Base-by-base conservation (phyloP, 1,140 invertebrate species). In the Ceratina australensis region DNA sequence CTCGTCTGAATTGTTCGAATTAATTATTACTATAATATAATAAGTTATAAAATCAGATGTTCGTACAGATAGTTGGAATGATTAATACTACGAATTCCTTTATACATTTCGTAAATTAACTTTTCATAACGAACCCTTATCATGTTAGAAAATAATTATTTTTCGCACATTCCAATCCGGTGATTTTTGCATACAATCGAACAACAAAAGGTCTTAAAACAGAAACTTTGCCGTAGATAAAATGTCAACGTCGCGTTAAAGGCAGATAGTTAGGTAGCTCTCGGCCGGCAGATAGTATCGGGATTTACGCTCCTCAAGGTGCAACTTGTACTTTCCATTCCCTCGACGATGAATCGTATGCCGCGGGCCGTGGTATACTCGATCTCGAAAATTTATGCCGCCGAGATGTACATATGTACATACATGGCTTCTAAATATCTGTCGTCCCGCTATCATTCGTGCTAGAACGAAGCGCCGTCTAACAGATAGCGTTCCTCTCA, bases 271-370 rank as follows among this genome's bases (percentile, higher is more conserved):
- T n/a, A 52, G 33, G n/a, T 56, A n/a, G 54, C 54, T 10, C 16
- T 16, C 8, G 24, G 15, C 0, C 2, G 15, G 3, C 13, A 52
- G 74, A 71, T 77, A 24, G 56, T 71, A 77, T 77, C 74, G 7
- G n/a, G 66, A 77, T 77, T 77, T 77, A 77, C 71, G 71, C 61
- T 54, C 33, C 57, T 42, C 66, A 54, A 77, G 47, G 74, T 63
- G 74, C 67, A 77, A 71, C 56, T 71, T 71, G 59, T 71, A 77
- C 74, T 71, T 71, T 77, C 74, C 61, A 77, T 63, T 71, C 74
- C 61, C 61, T 69, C 57, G 57, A n/a, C 65, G 57, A 71, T 71
- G 74, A 71, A 77, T 77, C 47, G 67, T 33, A 15, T 28, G 22
- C 50, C 26, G 12, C 28, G 7, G 20, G 47, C 33, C 12, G 26